Evolutionary conservation across 2,888 invertebrate species (phyloP).

Genomic region (Pristionchus japonicus): DNA sequence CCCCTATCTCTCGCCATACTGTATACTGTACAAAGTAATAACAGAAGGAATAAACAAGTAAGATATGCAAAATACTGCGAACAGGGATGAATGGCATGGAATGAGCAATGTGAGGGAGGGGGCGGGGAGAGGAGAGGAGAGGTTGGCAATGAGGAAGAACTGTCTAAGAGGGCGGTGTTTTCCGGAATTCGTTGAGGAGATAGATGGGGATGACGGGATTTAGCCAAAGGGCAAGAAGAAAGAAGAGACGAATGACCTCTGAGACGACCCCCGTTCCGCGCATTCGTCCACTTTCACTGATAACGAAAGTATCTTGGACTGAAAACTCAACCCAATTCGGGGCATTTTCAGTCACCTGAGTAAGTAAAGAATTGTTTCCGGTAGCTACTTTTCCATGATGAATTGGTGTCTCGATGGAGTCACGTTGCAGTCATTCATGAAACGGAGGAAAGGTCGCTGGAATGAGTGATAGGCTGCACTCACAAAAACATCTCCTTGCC

Average conservation of each 20-base stretch:
- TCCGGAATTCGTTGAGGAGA: neutral
- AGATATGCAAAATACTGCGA: neutral
- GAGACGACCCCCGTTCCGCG: slow-evolving; percentile 15
- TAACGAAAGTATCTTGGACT: neutral
- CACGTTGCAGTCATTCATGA: neutral
- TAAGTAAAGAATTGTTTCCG: neutral
- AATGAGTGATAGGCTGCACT: neutral
- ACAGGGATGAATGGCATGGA: neutral
- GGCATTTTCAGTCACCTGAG: too few species aligned
- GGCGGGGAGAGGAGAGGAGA: neutral
- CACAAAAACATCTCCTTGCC: neutral
- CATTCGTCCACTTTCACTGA: neutral
- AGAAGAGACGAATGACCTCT: neutral
- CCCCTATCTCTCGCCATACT: neutral
- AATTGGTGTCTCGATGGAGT: neutral
- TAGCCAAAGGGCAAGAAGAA: neutral
- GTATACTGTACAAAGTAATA: neutral
- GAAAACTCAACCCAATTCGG: too few species aligned
- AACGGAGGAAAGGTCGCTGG: neutral
- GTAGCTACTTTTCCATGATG: neutral
- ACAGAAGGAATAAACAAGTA: neutral
- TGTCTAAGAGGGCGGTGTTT: neutral
- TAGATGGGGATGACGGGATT: slow-evolving; percentile 5
- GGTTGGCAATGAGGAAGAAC: neutral
- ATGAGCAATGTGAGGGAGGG: neutral